Conservation (phyloP, 2,797 vertebrate species). For the Glyptemys insculpta region DNA sequence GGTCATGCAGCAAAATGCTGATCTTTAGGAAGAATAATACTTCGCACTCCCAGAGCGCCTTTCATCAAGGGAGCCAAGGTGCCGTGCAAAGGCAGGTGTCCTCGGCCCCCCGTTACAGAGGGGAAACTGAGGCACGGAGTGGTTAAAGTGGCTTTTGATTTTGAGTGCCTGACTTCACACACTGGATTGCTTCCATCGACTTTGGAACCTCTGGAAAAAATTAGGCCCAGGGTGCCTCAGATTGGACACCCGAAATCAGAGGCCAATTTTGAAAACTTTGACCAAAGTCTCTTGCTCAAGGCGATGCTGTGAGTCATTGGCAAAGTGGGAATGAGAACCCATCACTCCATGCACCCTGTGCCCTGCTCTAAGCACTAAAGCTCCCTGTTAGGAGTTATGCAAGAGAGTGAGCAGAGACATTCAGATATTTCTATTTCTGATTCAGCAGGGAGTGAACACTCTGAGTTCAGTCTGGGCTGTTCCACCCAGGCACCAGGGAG, state of each 20-base stretch:
- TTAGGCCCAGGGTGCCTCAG: not conserved
- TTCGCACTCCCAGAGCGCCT: not conserved
- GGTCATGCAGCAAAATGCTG: fast-evolving
- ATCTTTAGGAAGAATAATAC: not conserved
- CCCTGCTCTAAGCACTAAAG: not conserved
- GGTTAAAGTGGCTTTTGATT: not conserved
- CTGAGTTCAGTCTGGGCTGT: not conserved
- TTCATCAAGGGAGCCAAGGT: not conserved
- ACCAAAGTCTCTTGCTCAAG: not conserved
- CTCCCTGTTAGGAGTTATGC: not conserved
- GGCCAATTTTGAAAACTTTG: not conserved
- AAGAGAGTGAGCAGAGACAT: not conserved
- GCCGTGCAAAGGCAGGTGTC: not conserved
- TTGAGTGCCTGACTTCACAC: not conserved
- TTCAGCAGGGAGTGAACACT: not conserved
- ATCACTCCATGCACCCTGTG: not conserved
- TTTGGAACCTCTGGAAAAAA: not conserved
- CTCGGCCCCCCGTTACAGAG: fast-evolving
- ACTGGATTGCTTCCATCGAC: too few species aligned
- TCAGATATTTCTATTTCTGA: not conserved
- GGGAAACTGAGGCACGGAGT: not conserved
- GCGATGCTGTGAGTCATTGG: not conserved
- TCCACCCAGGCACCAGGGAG: not conserved
- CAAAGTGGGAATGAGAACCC: not conserved
- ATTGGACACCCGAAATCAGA: not conserved